Evolutionary conservation across 2,888 invertebrate species (phyloP), one percentile per base, ranked within the genome.

Genomic region (Tinea trinotella): DNA sequence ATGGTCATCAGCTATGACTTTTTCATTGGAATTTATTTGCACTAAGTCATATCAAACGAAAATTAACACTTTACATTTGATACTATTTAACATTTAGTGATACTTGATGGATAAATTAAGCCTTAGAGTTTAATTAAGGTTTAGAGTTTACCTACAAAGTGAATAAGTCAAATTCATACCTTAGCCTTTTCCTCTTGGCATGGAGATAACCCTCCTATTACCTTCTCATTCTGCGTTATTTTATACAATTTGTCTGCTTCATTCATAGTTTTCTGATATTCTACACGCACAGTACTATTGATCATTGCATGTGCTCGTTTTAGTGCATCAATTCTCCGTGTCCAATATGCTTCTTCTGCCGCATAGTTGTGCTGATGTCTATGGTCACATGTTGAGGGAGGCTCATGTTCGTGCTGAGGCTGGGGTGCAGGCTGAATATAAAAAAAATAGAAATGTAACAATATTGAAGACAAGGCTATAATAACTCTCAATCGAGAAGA

Each of bases 161-260:
- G n/a, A n/a, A n/a, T 30, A 30, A 30, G 7, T 30, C 7, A 30
- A 30, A 30, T 30, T 7, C 7, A 57, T 66, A 82, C 85, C 78
- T 84, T 84, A 44, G 76, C 73, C 63, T 84, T 85, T 56, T 85
- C 84, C 30, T 77, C 78, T 60, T 85, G 80, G 61, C 85, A 85
- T 54, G 85, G 85, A 54, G 81, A 74, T 55, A 80, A 57, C 60
- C 82, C 84, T 56, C 62, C 73, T 12, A 62, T 67, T 56, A 74
- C 58, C 70, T 78, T 80, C 57, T 84, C 76, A 59, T 63, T 62
- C 57, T 79, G 67, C 44, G 72, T 72, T 58, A 66, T 22, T 52
- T 76, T 68, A 63, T 82, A 85, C 53, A 85, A 60, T 6, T 82
- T 74, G 66, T 80, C 79, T 1, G 83, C 78, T 60, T 84, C 79